Percentiles rank a stretch among this genome's conserved stretches.
These are phyloP conservation scores for Patiria pectinifera DNA, from an alignment of 53 echinoderm and acorn worm genomes.

Conservation along the genomic window DNA sequence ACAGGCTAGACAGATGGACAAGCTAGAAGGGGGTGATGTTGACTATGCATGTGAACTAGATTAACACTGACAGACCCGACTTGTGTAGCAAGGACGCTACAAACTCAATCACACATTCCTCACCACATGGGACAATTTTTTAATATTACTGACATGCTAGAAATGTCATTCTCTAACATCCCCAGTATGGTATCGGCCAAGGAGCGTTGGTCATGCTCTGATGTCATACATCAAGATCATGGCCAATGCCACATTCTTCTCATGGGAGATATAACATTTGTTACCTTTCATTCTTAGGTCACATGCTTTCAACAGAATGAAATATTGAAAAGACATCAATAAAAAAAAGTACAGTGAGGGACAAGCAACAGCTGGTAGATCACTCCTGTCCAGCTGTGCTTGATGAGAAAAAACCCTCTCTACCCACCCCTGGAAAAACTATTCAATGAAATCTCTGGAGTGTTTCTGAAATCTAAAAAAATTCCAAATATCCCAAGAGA, in stretches of 20 bases:
- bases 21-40: background rate
- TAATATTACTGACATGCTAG: slow-evolving; percentile 16
- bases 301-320: background rate
- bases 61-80: background rate
- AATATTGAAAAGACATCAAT: background rate
- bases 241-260: background rate
- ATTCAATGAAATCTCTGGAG: background rate
- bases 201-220: background rate
- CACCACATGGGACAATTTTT: slow-evolving; percentile 35
- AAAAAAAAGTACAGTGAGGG: background rate
- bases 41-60: slow-evolving; percentile 26
- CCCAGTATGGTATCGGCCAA: background rate
- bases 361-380: background rate
- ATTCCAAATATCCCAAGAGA: background rate
- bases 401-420: background rate
- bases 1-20: slow-evolving; percentile 37
- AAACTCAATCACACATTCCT: slow-evolving; percentile 8
- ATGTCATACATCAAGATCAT: background rate
- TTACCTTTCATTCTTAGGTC: background rate
- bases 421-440: no score
- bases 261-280: background rate
- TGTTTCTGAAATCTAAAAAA: background rate
- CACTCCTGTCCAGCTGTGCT: background rate
- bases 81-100: background rate
- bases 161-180: background rate